A percentile compares a stretch with the other conserved stretches of the same genome.
These are phyloP conservation scores for Polyommatus iphigenia DNA, from an alignment of 2,888 invertebrate species.

Conservation along the genomic window DNA sequence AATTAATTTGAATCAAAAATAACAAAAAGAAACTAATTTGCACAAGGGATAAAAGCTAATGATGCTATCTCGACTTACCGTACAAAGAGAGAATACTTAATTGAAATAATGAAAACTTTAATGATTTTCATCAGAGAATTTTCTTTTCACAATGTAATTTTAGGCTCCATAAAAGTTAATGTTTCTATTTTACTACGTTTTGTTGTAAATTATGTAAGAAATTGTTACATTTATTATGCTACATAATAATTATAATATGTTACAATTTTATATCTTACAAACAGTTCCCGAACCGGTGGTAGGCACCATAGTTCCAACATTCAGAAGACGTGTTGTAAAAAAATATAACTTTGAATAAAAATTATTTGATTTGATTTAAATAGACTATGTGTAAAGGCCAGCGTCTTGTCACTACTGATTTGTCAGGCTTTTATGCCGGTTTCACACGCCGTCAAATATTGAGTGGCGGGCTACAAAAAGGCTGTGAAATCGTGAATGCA, in stretches of 20 bases:
- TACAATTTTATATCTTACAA: background rate
- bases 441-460: background rate
- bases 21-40: background rate
- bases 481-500: background rate
- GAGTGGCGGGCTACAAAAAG: background rate
- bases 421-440: slow-evolving; percentile 4
- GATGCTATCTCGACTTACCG: background rate
- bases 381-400: background rate
- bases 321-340: background rate
- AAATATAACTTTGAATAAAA: background rate
- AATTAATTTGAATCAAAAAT: background rate
- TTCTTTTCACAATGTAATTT: background rate
- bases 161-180: background rate
- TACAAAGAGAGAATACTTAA: slow-evolving; percentile 5
- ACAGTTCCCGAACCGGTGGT: too few species aligned
- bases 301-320: too few species aligned
- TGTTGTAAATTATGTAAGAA: background rate
- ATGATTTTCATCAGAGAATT: background rate
- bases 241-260: background rate
- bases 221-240: background rate
- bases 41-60: background rate
- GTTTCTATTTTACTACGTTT: background rate
- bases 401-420: slow-evolving; percentile 1
- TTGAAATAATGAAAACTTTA: background rate
- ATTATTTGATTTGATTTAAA: background rate